Base-by-base conservation (phyloP, 1,140 invertebrate genomes). In the Solenopsis invicta region DNA sequence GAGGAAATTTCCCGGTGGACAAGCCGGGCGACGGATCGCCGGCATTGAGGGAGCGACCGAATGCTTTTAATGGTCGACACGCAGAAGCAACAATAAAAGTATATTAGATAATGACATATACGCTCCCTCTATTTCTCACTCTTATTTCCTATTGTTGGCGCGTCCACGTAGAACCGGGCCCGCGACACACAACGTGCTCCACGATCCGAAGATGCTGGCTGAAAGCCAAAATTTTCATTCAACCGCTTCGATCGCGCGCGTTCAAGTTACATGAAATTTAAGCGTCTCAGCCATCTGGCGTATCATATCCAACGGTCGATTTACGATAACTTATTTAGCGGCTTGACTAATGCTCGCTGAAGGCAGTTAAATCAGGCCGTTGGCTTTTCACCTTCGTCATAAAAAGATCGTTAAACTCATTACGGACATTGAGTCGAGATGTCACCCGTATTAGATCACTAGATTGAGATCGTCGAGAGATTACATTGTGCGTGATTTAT, bases 51-150 rank as follows among this genome's bases (percentile, higher is more conserved):
- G 82, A 89, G 66, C 72, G 89, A 92, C 75, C 75, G 89, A 92
- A 72, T 81, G 87, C 69, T 91, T 90, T 93, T 91, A 90, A 90
- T 88, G 89, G 80, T 2, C 34, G 81, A 72, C 67, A 84, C 77
- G 76, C 69, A 88, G 80, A 92, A 86, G 88, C 87, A 92, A 92
- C 88, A 91, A 93, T 92, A 92, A 92, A 92, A 92, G 86, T 93
- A 92, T 89, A 93, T 93, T 93, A 93, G 90, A 93, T 93, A 93
- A 93, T 93, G 90, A 80, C 76, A 59, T 61, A 21, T 61, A 21
- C 37, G 64, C n/a, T 21, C 29, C 29, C 61, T 34, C 37, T 67
- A n/a, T 41, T 21, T 45, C 37, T n/a, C 62, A 76, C 37, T 87
- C 91, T 81, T 90, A 93, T 91, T 93, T 93, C 91, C 92, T 93